Conservation (phyloP, 1,140 invertebrate genomes). For the Zaprionus tsacasi region DNA sequence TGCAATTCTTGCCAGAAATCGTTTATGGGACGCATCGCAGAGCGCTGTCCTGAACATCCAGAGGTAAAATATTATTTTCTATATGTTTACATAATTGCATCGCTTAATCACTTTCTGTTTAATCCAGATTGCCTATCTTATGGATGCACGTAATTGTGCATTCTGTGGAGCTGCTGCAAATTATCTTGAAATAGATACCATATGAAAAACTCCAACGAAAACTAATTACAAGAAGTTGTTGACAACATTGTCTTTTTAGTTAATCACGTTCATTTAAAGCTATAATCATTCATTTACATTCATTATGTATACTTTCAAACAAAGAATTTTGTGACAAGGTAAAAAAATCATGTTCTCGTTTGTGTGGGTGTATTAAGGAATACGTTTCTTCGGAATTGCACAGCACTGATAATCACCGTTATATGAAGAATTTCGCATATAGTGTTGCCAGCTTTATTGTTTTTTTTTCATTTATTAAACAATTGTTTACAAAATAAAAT, state of each 20-base stretch:
- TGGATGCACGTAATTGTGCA: constrained; percentile 60
- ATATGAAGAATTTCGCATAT: not conserved
- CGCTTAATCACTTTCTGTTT: not conserved
- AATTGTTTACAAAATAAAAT: not conserved
- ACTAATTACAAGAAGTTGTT: constrained; percentile 4
- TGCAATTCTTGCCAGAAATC: constrained; percentile 48
- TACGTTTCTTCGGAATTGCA: constrained; percentile 2
- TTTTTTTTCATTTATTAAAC: not conserved
- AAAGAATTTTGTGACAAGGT: not conserved
- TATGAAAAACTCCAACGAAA: not conserved
- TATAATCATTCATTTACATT: not conserved
- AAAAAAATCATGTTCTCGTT: not conserved
- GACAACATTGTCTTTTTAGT: not conserved
- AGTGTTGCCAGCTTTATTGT: not conserved
- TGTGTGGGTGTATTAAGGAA: not conserved
- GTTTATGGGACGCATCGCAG: constrained; percentile 51
- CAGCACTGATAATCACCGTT: constrained; percentile 45
- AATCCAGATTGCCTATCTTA: constrained; percentile 48
- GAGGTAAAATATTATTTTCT: constrained; percentile 37
- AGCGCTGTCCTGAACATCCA: constrained; percentile 51
- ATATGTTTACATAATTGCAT: not conserved
- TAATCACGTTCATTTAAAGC: not conserved
- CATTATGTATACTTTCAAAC: not conserved
- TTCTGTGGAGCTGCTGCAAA: constrained; percentile 51
- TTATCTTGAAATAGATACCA: constrained; percentile 32